Evolutionary conservation across 2,113 vertebrate genomes (phyloP), one percentile per base, ranked within the genome.

Genomic region (Maccullochella peelii): DNA sequence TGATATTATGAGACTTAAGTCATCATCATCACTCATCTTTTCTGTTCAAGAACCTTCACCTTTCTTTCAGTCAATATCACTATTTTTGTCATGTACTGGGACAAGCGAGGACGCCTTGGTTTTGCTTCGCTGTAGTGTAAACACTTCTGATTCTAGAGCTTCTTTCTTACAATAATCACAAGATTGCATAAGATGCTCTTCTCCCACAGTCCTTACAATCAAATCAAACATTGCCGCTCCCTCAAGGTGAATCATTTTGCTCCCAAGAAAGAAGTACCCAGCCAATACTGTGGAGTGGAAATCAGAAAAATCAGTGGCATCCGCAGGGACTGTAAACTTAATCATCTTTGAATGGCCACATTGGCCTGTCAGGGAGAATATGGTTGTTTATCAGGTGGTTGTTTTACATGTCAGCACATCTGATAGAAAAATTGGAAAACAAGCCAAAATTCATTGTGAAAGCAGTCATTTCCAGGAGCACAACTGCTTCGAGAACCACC

Each of bases 211-310:
- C 62, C 50, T 38, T 21, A 59, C 73, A 83, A 74, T 90, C 63
- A 83, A 85, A 87, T 87, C 75, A 86, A 79, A 87, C 40, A 58
- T 3, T 44, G 63, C 33, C 8, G 4, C 25, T 85, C 61, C 57
- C 21, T 83, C 52, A 67, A 77, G 72, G 68, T 77, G 65, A 89
- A 63, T 68, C 30, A 72, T 86, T 77, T 87, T 65, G 70, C 62
- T 76, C 59, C 49, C 8, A 63, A 44, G 50, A 78, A 77, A 72
- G n/a, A 77, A 77, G 75, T 58, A 74, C 18, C 50, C 62, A 33
- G 66, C 21, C 20, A 65, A 58, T 61, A 73, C 18, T n/a, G 38
- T 63, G 1, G 33, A 73, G 66, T 49, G 47, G 54, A 81, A 76
- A 83, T 65, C 63, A 76, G 40, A 67, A 38, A 65, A 62, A 62